Evolutionary conservation across 2,797 vertebrate species (phyloP), one percentile per base, ranked within the genome.

Genomic region (Rhinogobio ventralis): DNA sequence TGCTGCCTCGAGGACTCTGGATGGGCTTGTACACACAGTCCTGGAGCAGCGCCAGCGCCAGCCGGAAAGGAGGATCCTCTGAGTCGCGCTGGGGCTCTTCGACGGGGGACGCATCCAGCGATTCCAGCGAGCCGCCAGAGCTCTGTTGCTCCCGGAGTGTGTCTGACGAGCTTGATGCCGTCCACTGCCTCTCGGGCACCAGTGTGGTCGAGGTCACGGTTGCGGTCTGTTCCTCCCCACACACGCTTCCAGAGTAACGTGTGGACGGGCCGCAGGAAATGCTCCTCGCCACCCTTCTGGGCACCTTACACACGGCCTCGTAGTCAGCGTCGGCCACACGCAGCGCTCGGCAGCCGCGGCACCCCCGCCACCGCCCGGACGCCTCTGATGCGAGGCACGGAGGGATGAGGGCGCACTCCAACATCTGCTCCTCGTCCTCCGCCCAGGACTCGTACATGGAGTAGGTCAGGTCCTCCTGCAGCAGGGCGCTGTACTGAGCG

Each of bases 221-320:
- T 5, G 2, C 28, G 28, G 17, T 98, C 57, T 95, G 97, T 81
- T 99, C 87, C 8, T 96, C 96, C n/a, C 97, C 95, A 83, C 93
- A 74, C 97, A 4, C 96, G 97, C 36, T 96, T 92, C 0, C 97
- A 97, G 95, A 96, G 92, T 93, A 96, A 64, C 94, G 93, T 71
- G 95, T 95, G 0, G 96, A 94, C 0, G 95, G 94, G 1, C 95
- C 97, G 0, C 94, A 96, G 20, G 96, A 96, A 2, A 96, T 93
- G 88, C 97, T 97, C 46, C 93, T 93, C 25, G 96, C 95, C 33
- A 97, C 90, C 72, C 95, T 95, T 0, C 98, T 95, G 0, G 98
- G 98, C 5, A 99, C 96, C 87, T 94, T 96, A 77, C 98, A 99
- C 64, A 99, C 96, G 0, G 97, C 97, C 89, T 99, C 98, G 0